Base-by-base conservation (phyloP, 1,140 invertebrate genomes). In the Apis mellifera region DNA sequence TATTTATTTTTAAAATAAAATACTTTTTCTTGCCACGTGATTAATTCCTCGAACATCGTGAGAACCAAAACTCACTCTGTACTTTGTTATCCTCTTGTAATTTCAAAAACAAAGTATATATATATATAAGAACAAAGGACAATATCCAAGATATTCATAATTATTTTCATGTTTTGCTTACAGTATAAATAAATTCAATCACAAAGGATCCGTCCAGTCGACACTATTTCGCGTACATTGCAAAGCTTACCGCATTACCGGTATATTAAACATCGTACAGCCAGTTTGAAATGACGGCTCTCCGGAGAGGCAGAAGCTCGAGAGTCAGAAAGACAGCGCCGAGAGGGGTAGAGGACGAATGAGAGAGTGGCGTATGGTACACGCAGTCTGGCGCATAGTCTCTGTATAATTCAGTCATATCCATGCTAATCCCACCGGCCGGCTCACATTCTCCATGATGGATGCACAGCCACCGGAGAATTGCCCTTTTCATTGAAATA, bases 371-470 rank as follows among this genome's bases (percentile, higher is more conserved):
- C 91, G 89, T 92, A 90, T 90, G 89, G 89, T 91, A 90, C 89
- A 92, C 87, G 90, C 90, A 92, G 91, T 90, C 90, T 91, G 91
- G 88, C 90, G 90, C 91, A 90, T 90, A 90, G 89, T 90, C 90
- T 90, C 90, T 92, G 91, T 91, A 92, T 92, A 92, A 92, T 92
- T 92, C 90, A 92, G 90, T 92, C 91, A 92, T 92, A 92, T 91
- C 91, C 90, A 92, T 92, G 91, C 91, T 92, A 92, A 92, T 92
- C 91, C 91, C 89, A 91, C 80, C 87, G 90, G 91, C 84, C 87
- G 84, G 84, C 76, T 79, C 78, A 85, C 90, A 92, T 91, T 91
- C 87, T 89, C 88, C 89, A 89, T 92, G 91, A 92, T 91, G 89
- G 91, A 92, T 92, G 91, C 90, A 91, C 88, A 74, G 86, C 88